A percentile compares a stretch with the other conserved stretches of the same genome.
phyloP scores from a whole-genome alignment of 2,888 invertebrate species.

The Dioctria rufipes region DNA sequence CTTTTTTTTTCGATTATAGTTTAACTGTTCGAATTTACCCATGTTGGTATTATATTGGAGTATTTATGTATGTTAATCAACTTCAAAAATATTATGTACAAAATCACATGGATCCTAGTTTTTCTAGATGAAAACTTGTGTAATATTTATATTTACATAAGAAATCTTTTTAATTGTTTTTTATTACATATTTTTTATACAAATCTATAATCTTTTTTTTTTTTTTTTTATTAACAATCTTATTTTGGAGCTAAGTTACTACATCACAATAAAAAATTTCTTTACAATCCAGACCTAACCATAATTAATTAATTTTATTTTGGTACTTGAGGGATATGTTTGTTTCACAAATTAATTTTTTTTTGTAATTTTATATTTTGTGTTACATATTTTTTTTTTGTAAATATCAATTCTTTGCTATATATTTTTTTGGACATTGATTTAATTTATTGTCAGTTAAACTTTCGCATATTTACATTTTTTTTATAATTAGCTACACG shows the following conservation, averaged over 20 bases:
- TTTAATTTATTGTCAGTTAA: constrained; percentile 33
- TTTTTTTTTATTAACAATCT: background rate
- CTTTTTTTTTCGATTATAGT: too few species aligned
- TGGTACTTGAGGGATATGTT: constrained; percentile 41
- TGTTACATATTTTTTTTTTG: background rate
- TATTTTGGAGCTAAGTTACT: background rate
- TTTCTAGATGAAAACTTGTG: background rate
- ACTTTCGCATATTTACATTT: background rate
- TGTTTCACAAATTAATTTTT: background rate
- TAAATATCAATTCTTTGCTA: background rate
- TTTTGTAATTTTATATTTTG: background rate
- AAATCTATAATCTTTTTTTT: constrained; percentile 18
- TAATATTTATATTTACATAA: background rate
- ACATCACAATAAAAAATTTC: constrained; percentile 42
- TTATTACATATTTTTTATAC: background rate
- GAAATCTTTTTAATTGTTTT: background rate
- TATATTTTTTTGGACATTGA: constrained; percentile 9
- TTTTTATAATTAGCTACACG: background rate
- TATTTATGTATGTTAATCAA: constrained; percentile 5
- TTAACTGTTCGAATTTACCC: too few species aligned
- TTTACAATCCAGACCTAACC: constrained; percentile 5
- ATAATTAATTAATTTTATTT: background rate
- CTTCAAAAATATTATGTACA: constrained; percentile 39
- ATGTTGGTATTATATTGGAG: too few species aligned
- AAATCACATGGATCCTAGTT: constrained; percentile 26